Conservation (phyloP, 2,888 invertebrate genomes). For the Seira musarum region DNA sequence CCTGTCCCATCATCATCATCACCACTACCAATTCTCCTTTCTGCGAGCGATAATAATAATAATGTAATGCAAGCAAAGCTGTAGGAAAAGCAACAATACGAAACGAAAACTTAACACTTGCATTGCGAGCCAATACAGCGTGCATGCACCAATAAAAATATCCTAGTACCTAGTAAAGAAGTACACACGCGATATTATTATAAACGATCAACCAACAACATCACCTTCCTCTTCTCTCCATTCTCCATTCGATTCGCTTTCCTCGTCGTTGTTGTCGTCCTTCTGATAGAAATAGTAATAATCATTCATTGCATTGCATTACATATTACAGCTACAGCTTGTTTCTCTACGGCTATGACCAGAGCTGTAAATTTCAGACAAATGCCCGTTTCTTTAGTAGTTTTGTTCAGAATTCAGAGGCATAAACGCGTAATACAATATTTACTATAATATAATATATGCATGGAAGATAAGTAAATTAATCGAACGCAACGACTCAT, state of each 20-base stretch:
- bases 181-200: constrained; percentile 23
- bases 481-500: no score
- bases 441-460: no score
- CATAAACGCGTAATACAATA: no score
- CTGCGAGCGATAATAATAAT: no score
- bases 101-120: constrained; percentile 4
- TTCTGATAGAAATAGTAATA: constrained; percentile 52
- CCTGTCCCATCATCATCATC: constrained; percentile 24
- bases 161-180: constrained; percentile 10
- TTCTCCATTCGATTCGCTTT: no score
- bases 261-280: constrained; percentile 19
- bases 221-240: constrained; percentile 36
- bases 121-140: constrained; percentile 5
- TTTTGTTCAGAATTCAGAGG: no score
- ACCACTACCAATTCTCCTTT: constrained; percentile 13
- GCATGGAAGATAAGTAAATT: no score
- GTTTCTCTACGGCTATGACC: no score
- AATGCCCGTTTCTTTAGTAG: no score
- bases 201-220: constrained; percentile 51
- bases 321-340: constrained; percentile 23
- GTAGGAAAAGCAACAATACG: constrained; percentile 20
- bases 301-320: constrained; percentile 57
- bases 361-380: no score
- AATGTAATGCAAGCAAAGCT: background rate
- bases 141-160: constrained; percentile 11